These are phyloP conservation scores for Neoarius graeffei DNA, from an alignment of 2,113 vertebrate species.

Conservation along the genomic window DNA sequence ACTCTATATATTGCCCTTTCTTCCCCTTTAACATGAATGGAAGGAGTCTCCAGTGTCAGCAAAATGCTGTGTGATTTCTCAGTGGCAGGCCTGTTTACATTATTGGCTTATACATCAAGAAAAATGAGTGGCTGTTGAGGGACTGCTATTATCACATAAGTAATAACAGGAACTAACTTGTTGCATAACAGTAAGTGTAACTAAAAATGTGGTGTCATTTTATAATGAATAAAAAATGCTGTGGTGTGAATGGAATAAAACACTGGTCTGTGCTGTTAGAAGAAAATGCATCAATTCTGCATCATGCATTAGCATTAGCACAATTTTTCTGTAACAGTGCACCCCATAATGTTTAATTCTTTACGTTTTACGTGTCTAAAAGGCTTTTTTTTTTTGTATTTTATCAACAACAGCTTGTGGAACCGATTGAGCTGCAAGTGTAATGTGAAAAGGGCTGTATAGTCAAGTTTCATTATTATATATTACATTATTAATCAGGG, in stretches of 20 bases:
- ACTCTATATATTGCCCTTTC: too few relatives aligned
- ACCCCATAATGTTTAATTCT: neutral
- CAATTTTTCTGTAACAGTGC: neutral
- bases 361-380: neutral
- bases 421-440: neutral
- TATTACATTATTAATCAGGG: neutral
- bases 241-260: neutral
- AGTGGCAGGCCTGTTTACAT: neutral
- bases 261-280: neutral
- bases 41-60: slow-evolving; percentile 1
- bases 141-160: neutral
- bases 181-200: neutral
- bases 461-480: neutral
- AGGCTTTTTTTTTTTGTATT: neutral
- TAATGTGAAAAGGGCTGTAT: neutral
- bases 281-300: neutral
- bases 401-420: neutral
- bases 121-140: neutral
- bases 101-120: neutral
- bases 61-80: neutral
- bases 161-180: neutral
- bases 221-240: neutral
- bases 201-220: neutral
- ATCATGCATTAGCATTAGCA: neutral
- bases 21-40: neutral